Evolutionary conservation across 2,113 vertebrate species (phyloP).

Genomic region (Apodemus speciosus): DNA sequence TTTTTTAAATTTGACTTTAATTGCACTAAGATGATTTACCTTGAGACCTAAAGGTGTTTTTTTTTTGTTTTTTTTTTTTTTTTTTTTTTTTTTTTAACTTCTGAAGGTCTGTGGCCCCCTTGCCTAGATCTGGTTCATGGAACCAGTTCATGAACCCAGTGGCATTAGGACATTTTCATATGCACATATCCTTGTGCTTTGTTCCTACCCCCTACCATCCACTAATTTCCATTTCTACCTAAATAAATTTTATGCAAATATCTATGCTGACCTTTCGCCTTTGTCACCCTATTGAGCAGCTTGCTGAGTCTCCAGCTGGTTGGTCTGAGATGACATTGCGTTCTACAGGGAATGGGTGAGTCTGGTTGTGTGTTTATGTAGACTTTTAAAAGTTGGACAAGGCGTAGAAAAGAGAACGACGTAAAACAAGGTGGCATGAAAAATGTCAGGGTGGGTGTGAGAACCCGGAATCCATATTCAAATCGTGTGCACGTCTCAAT

Average conservation of each 20-base stretch:
- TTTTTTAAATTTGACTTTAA: neutral
- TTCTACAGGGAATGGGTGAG: neutral
- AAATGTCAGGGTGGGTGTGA: conserved; percentile 78
- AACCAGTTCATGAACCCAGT: too few relatives aligned
- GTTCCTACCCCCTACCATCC: neutral
- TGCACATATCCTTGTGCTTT: neutral
- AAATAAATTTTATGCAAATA: neutral
- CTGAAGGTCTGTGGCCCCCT: neutral
- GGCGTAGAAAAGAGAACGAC: conserved; percentile 76
- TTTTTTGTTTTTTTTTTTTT: too few relatives aligned
- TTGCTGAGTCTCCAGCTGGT: neutral
- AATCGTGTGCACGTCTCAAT: conserved; percentile 84
- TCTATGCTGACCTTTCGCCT: neutral
- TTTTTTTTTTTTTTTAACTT: neutral
- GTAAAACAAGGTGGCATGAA: conserved; percentile 79
- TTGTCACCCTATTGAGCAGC: neutral
- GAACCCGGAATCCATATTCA: conserved; percentile 85
- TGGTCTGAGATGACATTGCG: neutral
- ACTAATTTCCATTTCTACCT: conserved; percentile 8
- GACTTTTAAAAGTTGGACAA: conserved; percentile 55
- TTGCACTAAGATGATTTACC: neutral
- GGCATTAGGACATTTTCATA: neutral
- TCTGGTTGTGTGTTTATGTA: conserved; percentile 49
- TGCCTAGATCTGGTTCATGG: neutral
- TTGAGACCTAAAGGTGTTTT: neutral